Conservation (phyloP, 2,888 invertebrate species). For the Perithous albicinctus region DNA sequence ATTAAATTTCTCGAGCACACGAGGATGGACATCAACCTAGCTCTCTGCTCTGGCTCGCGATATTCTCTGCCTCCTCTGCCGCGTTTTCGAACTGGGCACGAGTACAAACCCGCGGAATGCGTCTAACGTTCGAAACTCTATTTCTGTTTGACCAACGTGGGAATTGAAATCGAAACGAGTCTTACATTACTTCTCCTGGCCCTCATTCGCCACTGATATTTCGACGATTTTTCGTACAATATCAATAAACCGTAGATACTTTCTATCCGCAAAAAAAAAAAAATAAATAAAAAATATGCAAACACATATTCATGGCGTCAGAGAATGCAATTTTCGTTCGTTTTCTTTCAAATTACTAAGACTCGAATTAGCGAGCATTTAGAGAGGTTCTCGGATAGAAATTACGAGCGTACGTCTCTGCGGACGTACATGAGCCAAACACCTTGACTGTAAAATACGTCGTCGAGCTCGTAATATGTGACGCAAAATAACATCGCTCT, state of each 20-base stretch:
- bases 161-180: constrained; percentile 63
- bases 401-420: not conserved
- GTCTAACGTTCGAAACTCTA: constrained; percentile 63
- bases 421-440: not conserved
- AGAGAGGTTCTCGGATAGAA: not conserved
- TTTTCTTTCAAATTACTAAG: not conserved
- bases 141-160: constrained; percentile 68
- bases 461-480: constrained; percentile 45
- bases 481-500: constrained; percentile 10
- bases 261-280: not conserved
- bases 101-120: constrained; percentile 65
- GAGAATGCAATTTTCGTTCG: not conserved
- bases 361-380: not conserved
- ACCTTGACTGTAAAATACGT: constrained; percentile 47
- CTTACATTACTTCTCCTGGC: constrained; percentile 32
- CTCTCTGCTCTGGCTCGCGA: constrained; percentile 24
- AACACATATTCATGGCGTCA: not conserved
- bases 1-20: constrained; percentile 1
- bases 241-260: not conserved
- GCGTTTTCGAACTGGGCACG: constrained; percentile 60
- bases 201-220: constrained; percentile 35
- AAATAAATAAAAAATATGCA: not conserved
- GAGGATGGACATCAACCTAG: constrained; percentile 27
- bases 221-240: constrained; percentile 2
- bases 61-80: constrained; percentile 27